A percentile compares a stretch with the other conserved stretches of the same genome.
Evolutionary conservation across 2,797 vertebrate genomes (phyloP).

Genomic region (Enteromius paludinosus): DNA sequence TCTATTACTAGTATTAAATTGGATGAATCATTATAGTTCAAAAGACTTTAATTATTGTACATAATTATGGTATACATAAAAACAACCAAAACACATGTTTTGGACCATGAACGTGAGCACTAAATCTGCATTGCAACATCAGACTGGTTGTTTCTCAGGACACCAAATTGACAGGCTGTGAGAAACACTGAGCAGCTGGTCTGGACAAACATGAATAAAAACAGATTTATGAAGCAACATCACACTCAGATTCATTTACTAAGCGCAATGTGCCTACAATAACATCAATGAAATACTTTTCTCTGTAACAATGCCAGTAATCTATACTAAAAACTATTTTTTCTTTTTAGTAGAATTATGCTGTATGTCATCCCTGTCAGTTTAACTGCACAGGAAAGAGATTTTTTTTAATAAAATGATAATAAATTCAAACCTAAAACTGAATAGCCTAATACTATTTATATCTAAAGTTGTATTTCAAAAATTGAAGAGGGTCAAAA

Average conservation of each 20-base stretch:
- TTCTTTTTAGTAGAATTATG: not conserved
- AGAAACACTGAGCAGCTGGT: constrained; percentile 68
- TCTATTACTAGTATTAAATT: not conserved
- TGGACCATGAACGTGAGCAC: constrained; percentile 1
- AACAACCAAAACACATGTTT: constrained; percentile 21
- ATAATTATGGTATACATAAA: constrained; percentile 6
- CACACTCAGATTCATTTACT: constrained; percentile 48
- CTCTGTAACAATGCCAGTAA: constrained; percentile 1
- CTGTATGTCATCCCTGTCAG: not conserved
- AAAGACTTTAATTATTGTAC: constrained; percentile 4
- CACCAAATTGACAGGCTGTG: constrained; percentile 44
- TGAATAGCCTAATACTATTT: not conserved
- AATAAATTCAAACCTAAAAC: not conserved
- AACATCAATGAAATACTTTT: constrained; percentile 21
- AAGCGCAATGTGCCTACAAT: constrained; percentile 41
- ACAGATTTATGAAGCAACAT: constrained; percentile 61
- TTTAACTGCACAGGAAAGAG: constrained; percentile 54
- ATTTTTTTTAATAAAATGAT: constrained; percentile 50
- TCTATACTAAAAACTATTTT: not conserved
- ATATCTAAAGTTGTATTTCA: constrained; percentile 4
- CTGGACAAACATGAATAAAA: constrained; percentile 63
- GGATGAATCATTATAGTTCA: not conserved
- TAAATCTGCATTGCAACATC: constrained; percentile 41
- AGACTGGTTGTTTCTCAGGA: constrained; percentile 51
- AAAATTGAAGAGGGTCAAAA: not conserved